Evolutionary conservation across 1,140 invertebrate genomes (phyloP).

Genomic region (Micrasema minimum): DNA sequence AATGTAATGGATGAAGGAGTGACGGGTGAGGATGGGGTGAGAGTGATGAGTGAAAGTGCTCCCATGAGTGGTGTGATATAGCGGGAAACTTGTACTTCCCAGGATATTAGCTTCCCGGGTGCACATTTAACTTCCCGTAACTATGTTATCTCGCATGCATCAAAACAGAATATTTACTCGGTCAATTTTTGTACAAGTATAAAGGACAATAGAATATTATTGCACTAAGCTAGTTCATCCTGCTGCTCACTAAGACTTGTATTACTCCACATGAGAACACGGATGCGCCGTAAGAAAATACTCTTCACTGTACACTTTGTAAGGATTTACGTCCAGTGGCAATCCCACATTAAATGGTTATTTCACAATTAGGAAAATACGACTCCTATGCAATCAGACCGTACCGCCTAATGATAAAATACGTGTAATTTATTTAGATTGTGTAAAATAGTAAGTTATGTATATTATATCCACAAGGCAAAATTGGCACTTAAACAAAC

Average conservation of each 20-base stretch:
- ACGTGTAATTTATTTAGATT: conserved; percentile 48
- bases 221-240: conserved; percentile 34
- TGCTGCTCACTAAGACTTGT: conserved; percentile 6
- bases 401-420: conserved; percentile 49
- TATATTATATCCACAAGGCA: conserved; percentile 65
- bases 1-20: neutral
- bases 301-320: conserved; percentile 35
- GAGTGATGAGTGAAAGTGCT: conserved; percentile 3
- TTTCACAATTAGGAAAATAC: conserved; percentile 21
- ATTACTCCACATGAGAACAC: conserved; percentile 11
- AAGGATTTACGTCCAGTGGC: neutral
- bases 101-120: neutral
- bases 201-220: conserved; percentile 24
- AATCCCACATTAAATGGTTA: conserved; percentile 26
- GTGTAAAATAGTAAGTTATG: conserved; percentile 52
- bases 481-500: conserved; percentile 68
- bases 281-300: conserved; percentile 26
- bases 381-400: conserved; percentile 11
- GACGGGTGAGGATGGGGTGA: neutral
- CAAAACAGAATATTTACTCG: conserved; percentile 8
- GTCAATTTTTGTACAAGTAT: conserved; percentile 4
- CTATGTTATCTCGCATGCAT: conserved; percentile 14
- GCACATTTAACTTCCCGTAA: neutral
- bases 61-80: neutral
- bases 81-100: too few relatives aligned